Percentiles rank a stretch among this genome's conserved stretches.
These are phyloP conservation scores for Aspidoscelis tigris DNA, from an alignment of 2,113 vertebrate genomes.

Conservation along the genomic window DNA sequence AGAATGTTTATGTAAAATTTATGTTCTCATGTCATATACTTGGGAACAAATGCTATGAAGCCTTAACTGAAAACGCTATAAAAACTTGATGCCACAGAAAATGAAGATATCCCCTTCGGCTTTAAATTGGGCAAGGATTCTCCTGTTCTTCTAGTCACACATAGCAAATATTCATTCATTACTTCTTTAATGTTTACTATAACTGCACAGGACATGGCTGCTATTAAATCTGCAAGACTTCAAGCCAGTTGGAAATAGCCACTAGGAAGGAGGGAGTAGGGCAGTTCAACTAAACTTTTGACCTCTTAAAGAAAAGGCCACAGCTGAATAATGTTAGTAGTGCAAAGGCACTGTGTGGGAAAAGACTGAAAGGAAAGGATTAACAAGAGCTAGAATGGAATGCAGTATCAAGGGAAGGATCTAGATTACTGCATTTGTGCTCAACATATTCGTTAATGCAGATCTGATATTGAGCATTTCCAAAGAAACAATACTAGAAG, in stretches of 20 bases:
- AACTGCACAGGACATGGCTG: not conserved
- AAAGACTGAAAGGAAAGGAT: not conserved
- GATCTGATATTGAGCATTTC: not conserved
- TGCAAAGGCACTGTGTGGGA: not conserved
- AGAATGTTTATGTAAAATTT: conserved; percentile 20
- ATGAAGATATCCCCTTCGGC: conserved; percentile 2
- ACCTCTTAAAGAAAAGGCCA: not conserved
- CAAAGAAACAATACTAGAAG: not conserved
- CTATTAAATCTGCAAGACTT: not conserved
- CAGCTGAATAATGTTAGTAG: not conserved
- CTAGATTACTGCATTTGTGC: not conserved
- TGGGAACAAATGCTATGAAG: conserved; percentile 5
- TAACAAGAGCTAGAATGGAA: not conserved
- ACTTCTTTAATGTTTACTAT: not conserved
- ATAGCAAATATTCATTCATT: conserved; percentile 19
- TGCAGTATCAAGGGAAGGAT: not conserved
- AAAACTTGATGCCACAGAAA: conserved; percentile 15
- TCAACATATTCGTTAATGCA: not conserved
- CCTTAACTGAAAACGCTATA: conserved; percentile 17
- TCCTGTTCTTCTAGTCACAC: not conserved
- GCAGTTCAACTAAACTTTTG: not conserved
- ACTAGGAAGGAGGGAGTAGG: not conserved
- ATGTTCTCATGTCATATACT: not conserved
- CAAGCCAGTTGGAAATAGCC: conserved; percentile 2
- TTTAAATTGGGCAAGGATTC: not conserved